phyloP scores from a whole-genome alignment of 1,140 invertebrate genomes.

The Chymomyza costata region DNA sequence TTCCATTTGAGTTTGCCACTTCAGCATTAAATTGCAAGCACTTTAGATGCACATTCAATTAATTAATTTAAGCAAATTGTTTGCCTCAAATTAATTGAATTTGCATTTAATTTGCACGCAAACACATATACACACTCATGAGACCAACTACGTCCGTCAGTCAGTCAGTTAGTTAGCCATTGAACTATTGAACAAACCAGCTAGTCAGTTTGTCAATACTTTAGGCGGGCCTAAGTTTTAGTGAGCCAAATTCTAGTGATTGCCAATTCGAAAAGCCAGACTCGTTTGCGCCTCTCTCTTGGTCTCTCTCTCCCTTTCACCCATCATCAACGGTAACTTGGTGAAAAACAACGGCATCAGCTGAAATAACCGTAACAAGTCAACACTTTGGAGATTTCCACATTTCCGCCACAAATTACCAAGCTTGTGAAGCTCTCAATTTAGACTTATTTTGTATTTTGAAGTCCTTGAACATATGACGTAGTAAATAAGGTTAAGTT shows the following conservation, averaged over 20 bases:
- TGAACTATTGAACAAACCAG: neutral
- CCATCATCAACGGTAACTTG: too few species aligned
- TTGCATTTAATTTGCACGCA: conserved; percentile 68
- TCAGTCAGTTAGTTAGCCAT: neutral
- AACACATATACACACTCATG: conserved; percentile 10
- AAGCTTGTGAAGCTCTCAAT: too few species aligned
- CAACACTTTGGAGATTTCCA: too few species aligned
- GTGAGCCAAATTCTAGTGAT: neutral
- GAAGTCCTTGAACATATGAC: too few species aligned
- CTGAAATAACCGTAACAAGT: too few species aligned
- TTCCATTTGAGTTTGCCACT: conserved; percentile 28
- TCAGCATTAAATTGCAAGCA: conserved; percentile 48
- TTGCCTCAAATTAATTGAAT: conserved; percentile 75
- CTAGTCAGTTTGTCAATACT: neutral
- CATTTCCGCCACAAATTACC: too few species aligned
- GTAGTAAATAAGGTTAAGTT: too few species aligned
- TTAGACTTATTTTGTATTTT: too few species aligned
- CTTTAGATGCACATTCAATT: conserved; percentile 74
- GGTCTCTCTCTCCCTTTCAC: too few species aligned
- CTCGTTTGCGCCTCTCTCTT: too few species aligned
- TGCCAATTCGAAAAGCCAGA: too few species aligned
- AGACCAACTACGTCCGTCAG: conserved; percentile 2
- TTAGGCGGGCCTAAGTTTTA: neutral
- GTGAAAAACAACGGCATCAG: too few species aligned
- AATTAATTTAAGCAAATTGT: conserved; percentile 69